A percentile compares a stretch with the other conserved stretches of the same genome.
These are phyloP conservation scores for Oncorhynchus clarkii DNA, from an alignment of 2,113 vertebrate genomes.

Conservation along the genomic window DNA sequence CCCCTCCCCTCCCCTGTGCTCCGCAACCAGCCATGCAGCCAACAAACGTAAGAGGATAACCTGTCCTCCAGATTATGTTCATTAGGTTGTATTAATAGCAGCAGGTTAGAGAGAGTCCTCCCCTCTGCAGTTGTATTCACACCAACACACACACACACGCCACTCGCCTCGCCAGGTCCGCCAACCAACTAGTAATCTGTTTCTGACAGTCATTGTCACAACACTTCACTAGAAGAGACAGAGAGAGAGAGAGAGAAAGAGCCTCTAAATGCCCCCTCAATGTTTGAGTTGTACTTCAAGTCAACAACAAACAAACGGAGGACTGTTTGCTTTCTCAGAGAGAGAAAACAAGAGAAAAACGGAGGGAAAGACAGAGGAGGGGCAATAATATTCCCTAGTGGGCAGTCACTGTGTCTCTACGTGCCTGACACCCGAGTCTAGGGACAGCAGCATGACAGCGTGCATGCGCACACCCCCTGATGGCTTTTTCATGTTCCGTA, in stretches of 20 bases:
- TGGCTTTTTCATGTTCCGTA: too few relatives aligned
- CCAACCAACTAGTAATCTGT: slow-evolving; percentile 59
- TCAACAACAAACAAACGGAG: neutral
- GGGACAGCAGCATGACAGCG: slow-evolving; percentile 40
- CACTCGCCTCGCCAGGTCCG: slow-evolving; percentile 12
- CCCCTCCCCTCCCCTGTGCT: slow-evolving; percentile 22
- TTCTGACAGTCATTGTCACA: slow-evolving; percentile 62
- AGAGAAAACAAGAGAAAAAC: neutral
- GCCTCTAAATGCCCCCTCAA: neutral
- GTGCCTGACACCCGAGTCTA: slow-evolving; percentile 40
- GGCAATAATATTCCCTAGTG: slow-evolving; percentile 39
- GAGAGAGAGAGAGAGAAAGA: slow-evolving; percentile 11
- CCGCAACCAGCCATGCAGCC: slow-evolving; percentile 55
- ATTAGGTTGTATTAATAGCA: slow-evolving; percentile 91
- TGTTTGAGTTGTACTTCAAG: neutral
- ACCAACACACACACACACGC: slow-evolving; percentile 24
- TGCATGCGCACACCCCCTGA: slow-evolving; percentile 5
- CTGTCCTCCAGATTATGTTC: slow-evolving; percentile 78
- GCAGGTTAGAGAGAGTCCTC: slow-evolving; percentile 65
- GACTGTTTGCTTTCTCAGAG: neutral
- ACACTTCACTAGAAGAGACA: slow-evolving; percentile 32
- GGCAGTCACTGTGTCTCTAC: slow-evolving; percentile 40
- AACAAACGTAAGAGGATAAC: slow-evolving; percentile 84
- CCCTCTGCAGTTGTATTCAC: slow-evolving; percentile 31
- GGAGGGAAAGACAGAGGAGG: slow-evolving; percentile 3